Conservation (phyloP, 2,113 vertebrate species). For the Amblyornis subalaris region DNA sequence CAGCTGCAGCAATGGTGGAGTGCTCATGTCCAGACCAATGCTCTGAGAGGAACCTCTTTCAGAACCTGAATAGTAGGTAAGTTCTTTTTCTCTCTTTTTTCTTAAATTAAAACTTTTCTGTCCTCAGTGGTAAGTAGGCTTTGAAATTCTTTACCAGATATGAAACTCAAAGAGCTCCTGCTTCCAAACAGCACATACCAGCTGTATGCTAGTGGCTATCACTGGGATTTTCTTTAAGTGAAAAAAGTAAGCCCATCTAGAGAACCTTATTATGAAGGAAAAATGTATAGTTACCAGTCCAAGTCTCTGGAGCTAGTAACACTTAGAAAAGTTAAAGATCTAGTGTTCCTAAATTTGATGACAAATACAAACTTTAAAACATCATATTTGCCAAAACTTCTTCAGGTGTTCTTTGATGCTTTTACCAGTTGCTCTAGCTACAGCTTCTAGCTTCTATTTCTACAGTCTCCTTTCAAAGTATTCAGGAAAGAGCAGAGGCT, state of each 20-base stretch:
- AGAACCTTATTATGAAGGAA: background rate
- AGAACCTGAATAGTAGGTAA: background rate
- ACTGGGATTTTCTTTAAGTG: background rate
- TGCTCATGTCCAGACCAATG: rapidly evolving
- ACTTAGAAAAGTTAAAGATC: background rate
- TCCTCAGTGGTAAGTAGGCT: background rate
- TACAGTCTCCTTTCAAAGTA: background rate
- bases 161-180: background rate
- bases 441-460: background rate
- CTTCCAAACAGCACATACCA: background rate
- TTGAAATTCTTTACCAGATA: background rate
- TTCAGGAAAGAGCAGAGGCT: background rate
- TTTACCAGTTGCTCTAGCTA: background rate
- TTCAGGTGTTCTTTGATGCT: background rate
- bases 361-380: background rate
- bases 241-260: background rate
- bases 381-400: background rate
- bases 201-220: too few species aligned
- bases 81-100: background rate
- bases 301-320: background rate
- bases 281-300: background rate
- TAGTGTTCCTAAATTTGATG: background rate
- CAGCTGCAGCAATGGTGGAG: background rate
- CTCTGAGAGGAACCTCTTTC: background rate
- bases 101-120: background rate